Conservation (phyloP, 2,113 vertebrate species). For the Accipiter cooperii region DNA sequence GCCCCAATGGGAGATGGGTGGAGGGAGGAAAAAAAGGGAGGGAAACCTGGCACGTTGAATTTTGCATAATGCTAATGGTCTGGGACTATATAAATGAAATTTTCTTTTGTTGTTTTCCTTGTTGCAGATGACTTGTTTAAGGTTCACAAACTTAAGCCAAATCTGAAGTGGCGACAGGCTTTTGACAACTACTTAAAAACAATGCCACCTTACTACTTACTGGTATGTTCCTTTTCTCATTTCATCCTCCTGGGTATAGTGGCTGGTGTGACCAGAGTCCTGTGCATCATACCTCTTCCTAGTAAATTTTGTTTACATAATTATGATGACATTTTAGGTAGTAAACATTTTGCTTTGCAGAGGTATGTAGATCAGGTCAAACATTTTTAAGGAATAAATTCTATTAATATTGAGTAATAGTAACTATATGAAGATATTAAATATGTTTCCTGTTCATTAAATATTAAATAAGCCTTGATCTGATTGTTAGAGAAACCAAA, state of each 20-base stretch:
- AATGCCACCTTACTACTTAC: conserved; percentile 82
- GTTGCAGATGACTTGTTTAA: conserved; percentile 84
- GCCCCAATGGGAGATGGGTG: neutral
- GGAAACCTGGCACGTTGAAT: neutral
- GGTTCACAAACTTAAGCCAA: conserved; percentile 85
- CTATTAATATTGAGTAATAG: neutral
- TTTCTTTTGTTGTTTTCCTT: conserved; percentile 56
- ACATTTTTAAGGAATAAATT: neutral
- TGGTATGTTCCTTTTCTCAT: conserved; percentile 70
- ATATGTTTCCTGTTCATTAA: neutral
- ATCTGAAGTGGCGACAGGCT: conserved; percentile 81
- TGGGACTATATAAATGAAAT: neutral
- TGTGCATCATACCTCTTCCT: conserved; percentile 30
- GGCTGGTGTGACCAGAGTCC: conserved; percentile 1
- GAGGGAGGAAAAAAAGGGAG: neutral
- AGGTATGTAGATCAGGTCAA: neutral
- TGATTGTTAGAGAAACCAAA: neutral
- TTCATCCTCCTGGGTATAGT: neutral
- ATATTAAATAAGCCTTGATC: neutral
- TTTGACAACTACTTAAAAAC: conserved; percentile 86
- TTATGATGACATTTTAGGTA: neutral
- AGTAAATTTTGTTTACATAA: neutral
- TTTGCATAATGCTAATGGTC: neutral
- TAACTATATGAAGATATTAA: neutral
- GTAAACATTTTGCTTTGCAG: neutral